These are phyloP conservation scores for Gisinianus flammeolus DNA, from an alignment of 2,888 invertebrate genomes.

Conservation along the genomic window DNA sequence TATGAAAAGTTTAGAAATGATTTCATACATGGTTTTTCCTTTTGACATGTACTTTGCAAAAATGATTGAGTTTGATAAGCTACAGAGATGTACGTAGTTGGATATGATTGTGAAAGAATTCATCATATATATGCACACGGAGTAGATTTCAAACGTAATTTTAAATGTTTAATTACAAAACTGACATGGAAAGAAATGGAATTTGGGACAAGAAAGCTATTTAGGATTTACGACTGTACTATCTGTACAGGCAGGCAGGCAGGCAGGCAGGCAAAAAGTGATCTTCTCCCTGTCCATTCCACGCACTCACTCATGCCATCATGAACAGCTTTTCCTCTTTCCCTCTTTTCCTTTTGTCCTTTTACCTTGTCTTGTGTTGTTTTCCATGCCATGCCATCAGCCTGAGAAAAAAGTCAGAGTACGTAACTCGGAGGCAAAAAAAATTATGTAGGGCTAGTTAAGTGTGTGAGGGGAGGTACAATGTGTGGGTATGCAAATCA, in stretches of 20 bases:
- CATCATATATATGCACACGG: too few relatives aligned
- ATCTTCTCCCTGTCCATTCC: not conserved
- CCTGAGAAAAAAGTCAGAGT: not conserved
- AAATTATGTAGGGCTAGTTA: constrained; percentile 20
- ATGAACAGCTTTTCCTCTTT: too few relatives aligned
- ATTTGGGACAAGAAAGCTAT: not conserved
- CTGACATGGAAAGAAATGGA: not conserved
- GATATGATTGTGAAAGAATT: too few relatives aligned
- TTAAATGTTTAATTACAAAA: not conserved
- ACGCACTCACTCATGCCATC: not conserved
- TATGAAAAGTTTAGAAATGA: too few relatives aligned
- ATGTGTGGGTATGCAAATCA: constrained; percentile 34
- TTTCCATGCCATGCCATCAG: too few relatives aligned
- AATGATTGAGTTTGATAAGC: too few relatives aligned
- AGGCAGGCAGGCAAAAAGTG: not conserved
- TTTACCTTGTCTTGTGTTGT: too few relatives aligned
- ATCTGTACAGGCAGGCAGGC: not conserved
- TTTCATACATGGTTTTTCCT: too few relatives aligned
- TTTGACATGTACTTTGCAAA: too few relatives aligned
- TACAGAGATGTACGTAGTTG: too few relatives aligned
- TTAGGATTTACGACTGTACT: not conserved
- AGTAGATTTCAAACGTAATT: too few relatives aligned
- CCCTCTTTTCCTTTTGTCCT: too few relatives aligned
- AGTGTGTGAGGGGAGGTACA: constrained; percentile 12
- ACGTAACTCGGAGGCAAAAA: constrained; percentile 33